Percentiles rank a stretch among this genome's conserved stretches.
phyloP scores from a whole-genome alignment of 2,113 vertebrate genomes.

The Prionailurus viverrinus region DNA sequence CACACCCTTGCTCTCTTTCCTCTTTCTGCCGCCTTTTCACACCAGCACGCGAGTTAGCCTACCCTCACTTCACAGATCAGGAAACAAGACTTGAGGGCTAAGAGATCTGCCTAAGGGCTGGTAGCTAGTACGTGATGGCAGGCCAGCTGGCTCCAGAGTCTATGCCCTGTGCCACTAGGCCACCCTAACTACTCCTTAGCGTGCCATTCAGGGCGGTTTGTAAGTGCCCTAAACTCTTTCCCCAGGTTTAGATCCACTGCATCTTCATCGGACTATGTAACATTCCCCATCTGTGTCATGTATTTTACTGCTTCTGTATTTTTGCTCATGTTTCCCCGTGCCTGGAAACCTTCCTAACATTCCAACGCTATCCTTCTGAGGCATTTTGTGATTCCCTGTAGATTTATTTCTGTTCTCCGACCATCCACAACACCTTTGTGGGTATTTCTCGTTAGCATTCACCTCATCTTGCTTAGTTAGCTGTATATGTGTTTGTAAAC shows the following conservation, averaged over 20 bases:
- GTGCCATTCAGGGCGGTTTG: background rate
- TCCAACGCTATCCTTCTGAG: background rate
- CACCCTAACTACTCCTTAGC: background rate
- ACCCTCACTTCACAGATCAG: background rate
- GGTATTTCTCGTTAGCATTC: background rate
- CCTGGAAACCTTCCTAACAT: background rate
- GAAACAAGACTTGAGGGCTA: background rate
- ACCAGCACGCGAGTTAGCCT: background rate
- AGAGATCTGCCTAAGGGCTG: background rate
- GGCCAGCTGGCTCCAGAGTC: too few species aligned
- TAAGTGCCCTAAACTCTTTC: background rate
- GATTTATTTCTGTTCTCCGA: background rate
- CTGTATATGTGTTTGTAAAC: background rate
- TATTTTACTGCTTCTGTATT: background rate
- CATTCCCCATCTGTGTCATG: accelerated
- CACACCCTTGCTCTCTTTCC: background rate
- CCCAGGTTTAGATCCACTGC: background rate
- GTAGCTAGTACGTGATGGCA: accelerated
- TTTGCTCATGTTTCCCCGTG: background rate
- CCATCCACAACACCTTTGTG: background rate
- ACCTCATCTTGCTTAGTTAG: background rate
- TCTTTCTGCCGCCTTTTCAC: background rate
- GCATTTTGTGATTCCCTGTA: background rate
- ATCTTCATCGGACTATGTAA: background rate
- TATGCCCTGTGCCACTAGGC: background rate